Evolutionary conservation across 1,140 invertebrate genomes (phyloP), one percentile per base, ranked within the genome.

Genomic region (Hypsibius dujardini): DNA sequence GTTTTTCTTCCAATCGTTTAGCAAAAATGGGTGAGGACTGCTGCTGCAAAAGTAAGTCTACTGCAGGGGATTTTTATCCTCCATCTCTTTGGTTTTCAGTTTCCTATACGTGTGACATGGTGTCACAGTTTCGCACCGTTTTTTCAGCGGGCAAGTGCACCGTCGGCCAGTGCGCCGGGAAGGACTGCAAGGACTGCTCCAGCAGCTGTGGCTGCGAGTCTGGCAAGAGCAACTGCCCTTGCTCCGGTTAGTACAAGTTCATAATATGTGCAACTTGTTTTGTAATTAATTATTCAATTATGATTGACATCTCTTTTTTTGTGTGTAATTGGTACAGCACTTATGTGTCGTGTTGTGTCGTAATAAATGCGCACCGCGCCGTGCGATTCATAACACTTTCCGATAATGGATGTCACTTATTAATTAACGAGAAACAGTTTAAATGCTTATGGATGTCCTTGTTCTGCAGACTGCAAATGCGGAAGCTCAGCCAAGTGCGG

Each of bases 21-120:
- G 28, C 28, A 28, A 28, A 28, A 28, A 28, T 28, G 7, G 50
- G 50, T 12, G 50, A n/a, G n/a, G 50, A 56, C 50, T 56, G 50
- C 50, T 56, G 50, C 50, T 56, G 50, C 50, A 56, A 56, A 56
- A 12, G 50, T 56, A 56, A 56, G 50, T 56, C n/a, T 56, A 28
- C 28, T 28, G 28, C 28, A 28, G 28, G 28, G 28, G 28, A 28
- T 28, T 28, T 28, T 28, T 28, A 28, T 28, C 28, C 28, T 28
- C 28, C 28, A 28, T 28, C 28, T 28, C 50, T 12, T 56, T 56
- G 50, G 7, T 56, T 56, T 7, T 56, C 50, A 12, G 7, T 56
- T 56, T 12, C n/a, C n/a, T 56, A 56, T 56, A 56, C 50, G 7
- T 12, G 7, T 56, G 7, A 12, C 7, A 7, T 56, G 50, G 50